These are phyloP conservation scores for Tanypteryx hageni DNA, from an alignment of 2,888 invertebrate species.

Conservation along the genomic window DNA sequence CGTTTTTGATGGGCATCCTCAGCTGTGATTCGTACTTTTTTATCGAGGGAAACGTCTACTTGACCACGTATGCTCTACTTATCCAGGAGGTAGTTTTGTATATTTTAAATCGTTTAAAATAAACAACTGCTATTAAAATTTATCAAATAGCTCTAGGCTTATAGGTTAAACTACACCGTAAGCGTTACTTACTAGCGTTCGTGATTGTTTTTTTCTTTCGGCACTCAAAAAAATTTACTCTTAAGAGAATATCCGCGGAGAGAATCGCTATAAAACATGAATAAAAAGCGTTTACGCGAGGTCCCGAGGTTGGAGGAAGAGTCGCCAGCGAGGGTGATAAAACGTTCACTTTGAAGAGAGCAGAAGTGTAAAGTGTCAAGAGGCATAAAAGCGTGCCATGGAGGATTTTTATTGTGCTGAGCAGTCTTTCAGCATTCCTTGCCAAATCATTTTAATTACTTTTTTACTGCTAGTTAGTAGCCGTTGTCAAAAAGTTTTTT, in stretches of 20 bases:
- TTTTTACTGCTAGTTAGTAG: slow-evolving; percentile 31
- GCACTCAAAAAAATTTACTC: not conserved
- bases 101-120: too few relatives aligned
- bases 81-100: too few relatives aligned
- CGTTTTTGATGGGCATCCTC: too few relatives aligned
- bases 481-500: not conserved
- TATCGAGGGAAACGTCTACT: too few relatives aligned
- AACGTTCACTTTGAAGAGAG: not conserved
- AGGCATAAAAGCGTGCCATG: not conserved
- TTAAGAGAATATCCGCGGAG: not conserved
- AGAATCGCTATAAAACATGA: not conserved
- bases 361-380: slow-evolving; percentile 9
- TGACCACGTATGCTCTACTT: too few relatives aligned
- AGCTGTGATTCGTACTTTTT: too few relatives aligned
- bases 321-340: not conserved
- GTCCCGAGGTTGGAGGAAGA: not conserved
- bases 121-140: too few relatives aligned
- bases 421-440: not conserved
- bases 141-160: too few relatives aligned
- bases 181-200: too few relatives aligned
- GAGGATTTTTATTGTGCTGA: not conserved
- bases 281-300: not conserved
- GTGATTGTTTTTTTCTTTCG: too few relatives aligned
- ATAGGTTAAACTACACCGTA: too few relatives aligned
- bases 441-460: not conserved